A percentile compares a stretch with the other conserved stretches of the same genome.
Conservation (phyloP, 2,113 vertebrate species). For the Cololabis saira region DNA sequence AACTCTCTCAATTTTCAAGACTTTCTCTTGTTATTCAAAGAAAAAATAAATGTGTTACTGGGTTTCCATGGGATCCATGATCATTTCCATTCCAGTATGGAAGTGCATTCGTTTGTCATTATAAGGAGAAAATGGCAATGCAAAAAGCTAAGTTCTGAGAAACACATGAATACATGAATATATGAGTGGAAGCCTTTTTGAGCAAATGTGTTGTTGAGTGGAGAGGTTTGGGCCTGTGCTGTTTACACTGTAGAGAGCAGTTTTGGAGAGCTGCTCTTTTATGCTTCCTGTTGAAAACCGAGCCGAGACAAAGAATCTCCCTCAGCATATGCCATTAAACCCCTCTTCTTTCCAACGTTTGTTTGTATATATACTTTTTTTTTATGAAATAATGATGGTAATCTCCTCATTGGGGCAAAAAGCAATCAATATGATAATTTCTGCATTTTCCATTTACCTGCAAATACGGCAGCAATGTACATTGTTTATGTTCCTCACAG, state of each 20-base stretch:
- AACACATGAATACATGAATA: constrained; percentile 80
- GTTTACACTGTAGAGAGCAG: constrained; percentile 65
- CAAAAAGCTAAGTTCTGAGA: constrained; percentile 72
- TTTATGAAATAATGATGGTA: constrained; percentile 66
- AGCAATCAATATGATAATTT: constrained; percentile 81
- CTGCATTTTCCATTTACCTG: constrained; percentile 68
- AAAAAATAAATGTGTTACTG: constrained; percentile 38
- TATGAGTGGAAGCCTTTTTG: constrained; percentile 53
- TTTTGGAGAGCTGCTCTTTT: constrained; percentile 46
- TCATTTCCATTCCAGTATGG: constrained; percentile 59
- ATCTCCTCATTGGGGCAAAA: constrained; percentile 61
- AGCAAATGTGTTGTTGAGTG: constrained; percentile 71
- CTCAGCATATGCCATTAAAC: constrained; percentile 50
- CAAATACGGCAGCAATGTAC: constrained; percentile 40
- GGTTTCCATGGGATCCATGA: constrained; percentile 60
- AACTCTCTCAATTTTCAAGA: constrained; percentile 32
- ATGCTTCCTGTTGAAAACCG: constrained; percentile 52
- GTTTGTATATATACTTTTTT: constrained; percentile 50
- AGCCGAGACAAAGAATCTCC: constrained; percentile 46
- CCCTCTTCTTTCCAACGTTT: constrained; percentile 51
- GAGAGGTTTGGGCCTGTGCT: constrained; percentile 60
- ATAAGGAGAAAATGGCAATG: constrained; percentile 66
- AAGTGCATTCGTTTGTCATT: constrained; percentile 69
- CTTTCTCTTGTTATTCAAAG: constrained; percentile 19
- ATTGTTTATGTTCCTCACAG: constrained; percentile 57